Percentiles rank a stretch among this genome's conserved stretches.
Conservation (phyloP, 2,113 vertebrate genomes). For the Tetraodon nigroviridis region DNA sequence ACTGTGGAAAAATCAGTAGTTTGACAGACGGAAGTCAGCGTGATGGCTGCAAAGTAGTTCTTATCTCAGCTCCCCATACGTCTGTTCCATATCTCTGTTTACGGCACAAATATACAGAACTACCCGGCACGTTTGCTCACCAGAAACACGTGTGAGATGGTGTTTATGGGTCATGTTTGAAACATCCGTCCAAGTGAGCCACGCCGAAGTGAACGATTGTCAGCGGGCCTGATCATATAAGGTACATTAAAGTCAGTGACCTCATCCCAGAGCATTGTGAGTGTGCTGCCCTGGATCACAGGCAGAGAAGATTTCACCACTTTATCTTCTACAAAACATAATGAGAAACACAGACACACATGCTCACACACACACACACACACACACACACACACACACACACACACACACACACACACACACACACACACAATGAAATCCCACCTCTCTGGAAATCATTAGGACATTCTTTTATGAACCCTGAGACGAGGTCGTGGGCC, state of each 20-base stretch:
- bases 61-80: neutral
- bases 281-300: constrained; percentile 22
- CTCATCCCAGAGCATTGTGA: constrained; percentile 37
- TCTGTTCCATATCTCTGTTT: neutral
- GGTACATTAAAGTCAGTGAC: constrained; percentile 41
- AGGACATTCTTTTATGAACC: constrained; percentile 8
- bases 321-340: constrained; percentile 31
- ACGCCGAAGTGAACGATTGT: constrained; percentile 1
- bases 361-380: neutral
- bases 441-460: constrained; percentile 28
- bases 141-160: neutral
- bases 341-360: constrained; percentile 50
- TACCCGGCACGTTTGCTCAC: neutral
- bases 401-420: too few species aligned
- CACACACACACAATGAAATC: constrained; percentile 1
- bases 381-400: constrained; percentile 7
- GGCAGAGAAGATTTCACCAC: constrained; percentile 28
- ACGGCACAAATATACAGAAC: neutral
- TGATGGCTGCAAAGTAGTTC: neutral
- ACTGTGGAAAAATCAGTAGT: constrained; percentile 19
- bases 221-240: constrained; percentile 30
- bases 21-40: neutral
- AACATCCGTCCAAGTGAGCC: neutral
- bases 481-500: constrained; percentile 11
- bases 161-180: neutral